A percentile compares a stretch with the other conserved stretches of the same genome.
These are phyloP conservation scores for Chionodraco myersi DNA, from an alignment of 2,113 vertebrate genomes.

Conservation along the genomic window DNA sequence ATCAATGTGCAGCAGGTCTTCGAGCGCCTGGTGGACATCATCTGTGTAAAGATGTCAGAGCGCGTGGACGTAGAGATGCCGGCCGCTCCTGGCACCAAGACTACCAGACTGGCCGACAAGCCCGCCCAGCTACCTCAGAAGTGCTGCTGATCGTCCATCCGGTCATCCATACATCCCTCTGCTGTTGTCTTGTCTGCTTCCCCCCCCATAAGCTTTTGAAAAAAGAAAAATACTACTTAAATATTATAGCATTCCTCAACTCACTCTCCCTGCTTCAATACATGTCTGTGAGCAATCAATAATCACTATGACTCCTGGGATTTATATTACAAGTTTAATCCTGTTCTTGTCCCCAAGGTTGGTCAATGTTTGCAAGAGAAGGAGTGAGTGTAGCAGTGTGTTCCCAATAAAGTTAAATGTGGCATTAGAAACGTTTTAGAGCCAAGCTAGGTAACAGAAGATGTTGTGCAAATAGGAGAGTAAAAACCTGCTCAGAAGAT, in stretches of 20 bases:
- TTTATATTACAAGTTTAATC: slow-evolving; percentile 16
- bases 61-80: slow-evolving; percentile 90
- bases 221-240: slow-evolving; percentile 35
- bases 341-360: not conserved
- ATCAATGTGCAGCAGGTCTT: slow-evolving; percentile 97
- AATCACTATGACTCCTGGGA: slow-evolving; percentile 7
- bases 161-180: not conserved
- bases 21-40: slow-evolving; percentile 96
- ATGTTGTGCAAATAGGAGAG: not conserved
- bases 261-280: slow-evolving; percentile 49
- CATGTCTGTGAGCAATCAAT: slow-evolving; percentile 56
- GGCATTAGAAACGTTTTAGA: not conserved
- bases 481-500: not conserved
- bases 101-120: slow-evolving; percentile 91
- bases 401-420: slow-evolving; percentile 9
- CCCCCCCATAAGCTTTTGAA: not conserved
- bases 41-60: slow-evolving; percentile 98
- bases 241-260: slow-evolving; percentile 49
- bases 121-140: slow-evolving; percentile 91
- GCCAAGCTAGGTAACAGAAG: not conserved
- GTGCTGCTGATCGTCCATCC: slow-evolving; percentile 88
- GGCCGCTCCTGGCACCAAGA: slow-evolving; percentile 85
- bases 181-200: not conserved
- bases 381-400: slow-evolving; percentile 6
- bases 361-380: not conserved